phyloP scores from a whole-genome alignment of 2,797 vertebrate genomes.

The Danio jaintianensis region DNA sequence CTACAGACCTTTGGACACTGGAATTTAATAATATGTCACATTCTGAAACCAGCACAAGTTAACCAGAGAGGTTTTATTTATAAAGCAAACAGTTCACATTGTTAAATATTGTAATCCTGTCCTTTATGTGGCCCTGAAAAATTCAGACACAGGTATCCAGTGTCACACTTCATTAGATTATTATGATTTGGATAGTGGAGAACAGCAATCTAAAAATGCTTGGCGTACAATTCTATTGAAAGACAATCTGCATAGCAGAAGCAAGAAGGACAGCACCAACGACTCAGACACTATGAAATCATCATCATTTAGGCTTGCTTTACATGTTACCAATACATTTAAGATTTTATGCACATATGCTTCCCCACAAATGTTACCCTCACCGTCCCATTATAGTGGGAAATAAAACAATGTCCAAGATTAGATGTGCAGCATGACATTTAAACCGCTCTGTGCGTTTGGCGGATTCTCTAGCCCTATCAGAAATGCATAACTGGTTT shows the following conservation, averaged over 20 bases:
- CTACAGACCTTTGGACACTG: not conserved
- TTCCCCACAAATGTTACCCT: slow-evolving; percentile 25
- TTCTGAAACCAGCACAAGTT: not conserved
- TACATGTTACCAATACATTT: not conserved
- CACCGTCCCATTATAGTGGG: slow-evolving; percentile 14
- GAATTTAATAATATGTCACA: not conserved
- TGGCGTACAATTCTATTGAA: slow-evolving; percentile 48
- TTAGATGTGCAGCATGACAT: slow-evolving; percentile 45
- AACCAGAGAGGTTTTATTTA: slow-evolving; percentile 26
- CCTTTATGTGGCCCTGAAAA: slow-evolving; percentile 42
- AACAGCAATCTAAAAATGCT: slow-evolving; percentile 47
- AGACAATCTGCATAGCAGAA: slow-evolving; percentile 54
- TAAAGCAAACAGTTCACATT: not conserved
- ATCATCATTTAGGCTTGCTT: slow-evolving; percentile 5
- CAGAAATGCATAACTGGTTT: slow-evolving; percentile 68
- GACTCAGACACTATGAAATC: slow-evolving; percentile 34
- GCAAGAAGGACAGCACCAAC: slow-evolving; percentile 47
- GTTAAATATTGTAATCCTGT: slow-evolving; percentile 35
- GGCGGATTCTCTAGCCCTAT: slow-evolving; percentile 59
- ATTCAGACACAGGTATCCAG: slow-evolving; percentile 45
- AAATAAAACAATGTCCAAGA: slow-evolving; percentile 53
- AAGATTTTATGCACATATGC: slow-evolving; percentile 35
- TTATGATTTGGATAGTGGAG: slow-evolving; percentile 47
- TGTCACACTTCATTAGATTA: slow-evolving; percentile 55
- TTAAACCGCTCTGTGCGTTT: slow-evolving; percentile 54